Base-by-base conservation (phyloP, 2,888 invertebrate species). In the Eilema caniola region DNA sequence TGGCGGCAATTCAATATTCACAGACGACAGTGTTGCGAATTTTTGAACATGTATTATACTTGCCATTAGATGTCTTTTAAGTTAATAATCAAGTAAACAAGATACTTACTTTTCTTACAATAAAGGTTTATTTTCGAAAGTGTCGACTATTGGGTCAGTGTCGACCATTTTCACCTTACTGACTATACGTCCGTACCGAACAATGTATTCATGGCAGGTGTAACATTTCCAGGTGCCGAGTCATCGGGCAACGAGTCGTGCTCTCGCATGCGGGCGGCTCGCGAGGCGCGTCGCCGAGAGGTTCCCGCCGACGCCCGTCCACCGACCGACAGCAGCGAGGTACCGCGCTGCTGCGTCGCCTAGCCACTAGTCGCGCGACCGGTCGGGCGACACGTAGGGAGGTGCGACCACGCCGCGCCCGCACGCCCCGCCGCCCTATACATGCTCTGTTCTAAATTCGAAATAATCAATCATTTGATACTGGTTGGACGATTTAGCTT, bases 251-350 rank as follows among this genome's bases (percentile, higher is more conserved):
- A 90, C 85, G 95, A 94, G 86, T 95, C 95, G 67, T 95, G 94
- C 67, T 95, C 95, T 2, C 90, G 93, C 31, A 93, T 94, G 92
- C 91, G 93, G 3, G 94, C 87, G 25, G 95, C 95, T 0, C 89
- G 94, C 67, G 95, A 95, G 85, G 94, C 93, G 0, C 86, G 95
- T 0, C 89, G 95, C 0, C 92, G 92, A 31, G 95, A 95, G 78
- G 95, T 95, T 70, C 94, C 93, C 2, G 91, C 90, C 2, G 93
- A 91, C 74, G 89, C 90, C 73, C 89, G 92, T 1, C 91, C 90
- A 24, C 92, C 94, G 68, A 93, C 93, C 69, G 94, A 93, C 89
- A 95, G 94, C 92, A 94, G 94, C 92, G 95, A 95, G 95, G 95
- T 95, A 95, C 88, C 88, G 83, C 91, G 92, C 89, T 93, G 93